phyloP scores from a whole-genome alignment of 2,797 vertebrate genomes.

The Anomalospiza imberbis region DNA sequence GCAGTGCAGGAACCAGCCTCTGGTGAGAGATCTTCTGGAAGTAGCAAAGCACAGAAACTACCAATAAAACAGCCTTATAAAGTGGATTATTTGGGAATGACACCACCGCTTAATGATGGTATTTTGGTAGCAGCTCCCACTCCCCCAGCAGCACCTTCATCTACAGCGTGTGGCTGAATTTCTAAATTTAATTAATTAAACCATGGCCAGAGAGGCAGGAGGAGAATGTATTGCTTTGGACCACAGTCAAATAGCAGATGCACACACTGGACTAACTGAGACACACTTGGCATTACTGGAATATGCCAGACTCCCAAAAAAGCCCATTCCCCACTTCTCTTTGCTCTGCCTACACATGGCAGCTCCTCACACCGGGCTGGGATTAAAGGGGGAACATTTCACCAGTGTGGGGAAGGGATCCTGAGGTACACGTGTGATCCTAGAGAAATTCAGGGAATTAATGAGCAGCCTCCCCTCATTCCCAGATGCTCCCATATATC shows the following conservation, averaged over 20 bases:
- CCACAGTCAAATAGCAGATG: too few relatives aligned
- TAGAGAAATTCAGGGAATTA: background rate
- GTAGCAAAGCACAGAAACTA: background rate
- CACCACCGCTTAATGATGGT: background rate
- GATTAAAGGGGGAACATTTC: background rate
- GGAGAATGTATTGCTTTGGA: background rate
- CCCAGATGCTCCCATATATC: slow-evolving; percentile 24
- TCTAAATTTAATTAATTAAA: background rate
- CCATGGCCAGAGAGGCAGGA: background rate
- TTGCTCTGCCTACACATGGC: background rate
- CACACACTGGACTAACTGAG: background rate
- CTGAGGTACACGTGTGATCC: background rate
- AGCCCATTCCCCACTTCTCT: background rate
- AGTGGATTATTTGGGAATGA: background rate
- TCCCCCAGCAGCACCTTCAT: rapidly evolving
- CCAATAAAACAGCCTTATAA: background rate
- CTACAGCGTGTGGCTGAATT: background rate
- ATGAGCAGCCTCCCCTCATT: background rate
- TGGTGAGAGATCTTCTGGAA: background rate
- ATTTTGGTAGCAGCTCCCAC: background rate
- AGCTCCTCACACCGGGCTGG: background rate
- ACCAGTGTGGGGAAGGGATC: background rate
- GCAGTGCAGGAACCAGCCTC: background rate
- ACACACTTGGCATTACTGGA: background rate
- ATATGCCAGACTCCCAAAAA: background rate